These are phyloP conservation scores for Stictocephala bisonia DNA, from an alignment of 2,888 invertebrate genomes.

Conservation along the genomic window DNA sequence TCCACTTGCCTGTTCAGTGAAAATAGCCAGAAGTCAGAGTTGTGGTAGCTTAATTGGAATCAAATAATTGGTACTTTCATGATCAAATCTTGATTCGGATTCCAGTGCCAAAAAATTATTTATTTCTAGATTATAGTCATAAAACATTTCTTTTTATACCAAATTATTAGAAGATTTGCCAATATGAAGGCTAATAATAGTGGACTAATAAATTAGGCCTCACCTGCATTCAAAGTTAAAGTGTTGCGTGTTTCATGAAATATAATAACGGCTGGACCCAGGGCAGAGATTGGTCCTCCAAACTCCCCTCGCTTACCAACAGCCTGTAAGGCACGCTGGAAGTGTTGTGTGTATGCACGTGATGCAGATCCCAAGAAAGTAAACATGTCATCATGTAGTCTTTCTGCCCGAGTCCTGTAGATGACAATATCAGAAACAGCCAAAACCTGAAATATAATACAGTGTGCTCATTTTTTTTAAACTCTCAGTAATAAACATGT, in stretches of 20 bases:
- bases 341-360: slow-evolving; percentile 78
- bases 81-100: too few species aligned
- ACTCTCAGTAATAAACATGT: background rate
- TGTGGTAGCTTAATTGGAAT: too few species aligned
- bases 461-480: background rate
- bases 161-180: too few species aligned
- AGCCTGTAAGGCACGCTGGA: slow-evolving; percentile 70
- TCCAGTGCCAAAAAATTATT: too few species aligned
- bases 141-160: too few species aligned
- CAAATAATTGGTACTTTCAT: too few species aligned
- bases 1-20: too few species aligned
- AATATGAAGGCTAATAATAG: too few species aligned
- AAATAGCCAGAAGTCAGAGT: too few species aligned
- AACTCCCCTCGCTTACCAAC: slow-evolving; percentile 64
- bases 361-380: slow-evolving; percentile 82
- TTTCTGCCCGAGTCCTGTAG: slow-evolving; percentile 79
- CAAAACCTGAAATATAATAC: slow-evolving; percentile 70
- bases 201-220: too few species aligned
- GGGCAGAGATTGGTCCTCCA: slow-evolving; percentile 66
- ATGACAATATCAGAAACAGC: slow-evolving; percentile 85
- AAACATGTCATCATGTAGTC: slow-evolving; percentile 80
- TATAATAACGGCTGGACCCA: slow-evolving; percentile 81
- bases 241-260: slow-evolving; percentile 85
- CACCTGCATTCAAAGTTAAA: slow-evolving; percentile 71
- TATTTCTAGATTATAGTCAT: too few species aligned